These are phyloP conservation scores for Listronotus bonariensis DNA, from an alignment of 1,140 invertebrate genomes.

Conservation along the genomic window DNA sequence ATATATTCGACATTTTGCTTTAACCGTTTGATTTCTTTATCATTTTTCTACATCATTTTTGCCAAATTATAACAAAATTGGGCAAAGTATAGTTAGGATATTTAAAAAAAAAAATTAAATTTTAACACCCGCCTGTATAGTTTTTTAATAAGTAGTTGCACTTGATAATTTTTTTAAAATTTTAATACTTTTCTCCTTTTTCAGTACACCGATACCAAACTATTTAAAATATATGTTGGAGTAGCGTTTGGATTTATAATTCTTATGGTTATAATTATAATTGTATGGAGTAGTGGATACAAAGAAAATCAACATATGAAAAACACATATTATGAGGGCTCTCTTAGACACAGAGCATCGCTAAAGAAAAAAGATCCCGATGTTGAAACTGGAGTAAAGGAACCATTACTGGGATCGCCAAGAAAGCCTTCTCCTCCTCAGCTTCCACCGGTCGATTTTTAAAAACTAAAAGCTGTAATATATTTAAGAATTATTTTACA, in stretches of 20 bases:
- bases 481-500: neutral
- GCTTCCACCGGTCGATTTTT: slow-evolving; percentile 47
- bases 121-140: too few relatives aligned
- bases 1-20: too few relatives aligned
- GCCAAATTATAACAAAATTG: too few relatives aligned
- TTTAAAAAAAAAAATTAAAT: too few relatives aligned
- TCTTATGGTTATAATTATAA: slow-evolving; percentile 35
- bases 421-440: slow-evolving; percentile 34
- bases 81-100: too few relatives aligned
- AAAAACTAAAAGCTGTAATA: neutral
- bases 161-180: too few relatives aligned
- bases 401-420: slow-evolving; percentile 22
- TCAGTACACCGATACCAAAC: slow-evolving; percentile 40
- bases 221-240: slow-evolving; percentile 46
- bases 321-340: slow-evolving; percentile 18
- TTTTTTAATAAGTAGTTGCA: too few relatives aligned
- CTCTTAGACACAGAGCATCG: slow-evolving; percentile 20
- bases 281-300: slow-evolving; percentile 36
- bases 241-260: slow-evolving; percentile 39
- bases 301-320: slow-evolving; percentile 13
- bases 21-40: too few relatives aligned
- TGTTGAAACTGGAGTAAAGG: slow-evolving; percentile 24
- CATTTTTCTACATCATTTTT: too few relatives aligned
- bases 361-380: slow-evolving; percentile 29
- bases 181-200: too few relatives aligned